These are phyloP conservation scores for Carassius carassius DNA, from an alignment of 2,113 vertebrate species.

Conservation along the genomic window DNA sequence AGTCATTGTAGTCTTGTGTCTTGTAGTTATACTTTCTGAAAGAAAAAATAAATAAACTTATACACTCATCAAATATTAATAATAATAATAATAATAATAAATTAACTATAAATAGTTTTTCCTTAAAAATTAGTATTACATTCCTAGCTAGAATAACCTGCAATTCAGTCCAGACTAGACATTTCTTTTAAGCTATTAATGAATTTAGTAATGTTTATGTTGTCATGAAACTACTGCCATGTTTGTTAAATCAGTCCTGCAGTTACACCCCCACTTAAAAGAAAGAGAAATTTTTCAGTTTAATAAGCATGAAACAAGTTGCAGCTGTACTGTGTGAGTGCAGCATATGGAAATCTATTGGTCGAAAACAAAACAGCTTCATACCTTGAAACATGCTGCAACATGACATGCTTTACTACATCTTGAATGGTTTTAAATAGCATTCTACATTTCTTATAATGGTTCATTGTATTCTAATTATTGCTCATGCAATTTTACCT, in stretches of 20 bases:
- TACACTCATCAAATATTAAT: no score
- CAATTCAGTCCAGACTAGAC: no score
- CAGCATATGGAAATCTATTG: not conserved
- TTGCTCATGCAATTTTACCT: not conserved
- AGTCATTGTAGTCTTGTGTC: not conserved
- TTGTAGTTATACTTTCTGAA: no score
- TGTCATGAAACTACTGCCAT: not conserved
- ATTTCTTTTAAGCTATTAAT: no score
- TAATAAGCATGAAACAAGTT: not conserved
- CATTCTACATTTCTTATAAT: not conserved
- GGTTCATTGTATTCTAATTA: not conserved
- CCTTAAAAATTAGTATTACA: no score
- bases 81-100: no score
- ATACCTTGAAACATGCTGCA: not conserved
- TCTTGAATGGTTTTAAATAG: not conserved
- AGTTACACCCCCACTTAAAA: not conserved
- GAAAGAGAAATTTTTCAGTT: not conserved
- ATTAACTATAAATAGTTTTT: no score
- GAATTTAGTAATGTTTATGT: not conserved
- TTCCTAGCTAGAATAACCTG: no score
- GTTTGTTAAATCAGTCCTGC: not conserved
- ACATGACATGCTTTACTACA: not conserved
- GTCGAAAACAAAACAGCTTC: no score
- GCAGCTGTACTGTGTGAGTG: not conserved
- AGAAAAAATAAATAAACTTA: no score